Evolutionary conservation across 1,140 invertebrate genomes (phyloP).

Genomic region (Anadara kagoshimensis): DNA sequence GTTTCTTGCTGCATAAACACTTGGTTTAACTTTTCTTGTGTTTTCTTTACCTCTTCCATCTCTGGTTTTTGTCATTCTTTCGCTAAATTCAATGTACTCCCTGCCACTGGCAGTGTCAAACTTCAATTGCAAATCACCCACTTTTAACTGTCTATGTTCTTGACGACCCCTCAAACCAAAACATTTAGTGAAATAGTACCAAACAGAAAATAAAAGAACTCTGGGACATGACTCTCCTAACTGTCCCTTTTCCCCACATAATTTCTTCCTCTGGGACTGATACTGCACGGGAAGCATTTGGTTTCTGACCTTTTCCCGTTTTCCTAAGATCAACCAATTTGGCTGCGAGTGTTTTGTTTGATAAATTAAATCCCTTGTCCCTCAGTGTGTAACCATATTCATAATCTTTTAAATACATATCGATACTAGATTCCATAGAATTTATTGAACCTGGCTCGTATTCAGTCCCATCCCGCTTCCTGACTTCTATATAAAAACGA

Average conservation of each 20-base stretch:
- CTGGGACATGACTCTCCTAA: too few relatives aligned
- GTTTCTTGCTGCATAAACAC: too few relatives aligned
- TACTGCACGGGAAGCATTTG: too few relatives aligned
- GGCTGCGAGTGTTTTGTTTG: neutral
- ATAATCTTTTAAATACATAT: neutral
- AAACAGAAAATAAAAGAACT: too few relatives aligned
- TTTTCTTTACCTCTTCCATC: conserved; percentile 15
- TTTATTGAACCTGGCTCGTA: too few relatives aligned
- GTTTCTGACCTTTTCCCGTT: conserved; percentile 6
- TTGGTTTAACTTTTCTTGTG: too few relatives aligned
- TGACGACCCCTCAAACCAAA: neutral
- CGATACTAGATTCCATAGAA: conserved; percentile 1
- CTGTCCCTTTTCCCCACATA: too few relatives aligned
- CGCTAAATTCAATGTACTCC: conserved; percentile 3
- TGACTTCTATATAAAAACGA: too few relatives aligned
- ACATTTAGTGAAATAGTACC: conserved; percentile 13
- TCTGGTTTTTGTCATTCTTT: conserved; percentile 7
- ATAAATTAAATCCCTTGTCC: conserved; percentile 8
- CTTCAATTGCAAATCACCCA: neutral
- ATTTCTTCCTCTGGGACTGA: too few relatives aligned
- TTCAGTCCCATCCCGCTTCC: too few relatives aligned
- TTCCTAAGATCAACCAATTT: conserved; percentile 2
- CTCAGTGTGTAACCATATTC: neutral
- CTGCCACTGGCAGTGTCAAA: neutral
- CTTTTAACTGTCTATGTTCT: neutral